These are phyloP conservation scores for Diphyllodes magnificus DNA, from an alignment of 2,113 vertebrate species.

Conservation along the genomic window DNA sequence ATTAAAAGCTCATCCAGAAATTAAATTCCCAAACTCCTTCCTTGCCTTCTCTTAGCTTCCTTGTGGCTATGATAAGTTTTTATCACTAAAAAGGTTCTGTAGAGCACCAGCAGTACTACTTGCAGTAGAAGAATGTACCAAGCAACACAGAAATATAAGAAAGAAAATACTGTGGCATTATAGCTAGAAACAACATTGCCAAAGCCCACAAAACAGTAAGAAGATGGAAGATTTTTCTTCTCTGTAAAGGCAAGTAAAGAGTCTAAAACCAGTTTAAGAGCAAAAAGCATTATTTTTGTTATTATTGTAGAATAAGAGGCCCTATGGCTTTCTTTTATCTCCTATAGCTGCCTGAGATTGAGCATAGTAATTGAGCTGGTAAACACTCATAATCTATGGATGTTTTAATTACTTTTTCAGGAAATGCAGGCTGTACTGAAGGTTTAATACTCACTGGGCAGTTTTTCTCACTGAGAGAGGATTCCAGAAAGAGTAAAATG, in stretches of 20 bases:
- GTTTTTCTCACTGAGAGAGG: fast-evolving
- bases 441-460: background rate
- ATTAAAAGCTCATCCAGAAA: background rate
- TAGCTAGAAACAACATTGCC: background rate
- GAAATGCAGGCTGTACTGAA: background rate
- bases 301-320: background rate
- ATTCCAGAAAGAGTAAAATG: background rate
- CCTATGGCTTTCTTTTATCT: background rate
- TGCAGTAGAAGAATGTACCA: background rate
- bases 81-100: background rate
- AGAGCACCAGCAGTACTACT: background rate
- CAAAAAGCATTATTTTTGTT: background rate
- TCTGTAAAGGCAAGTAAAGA: background rate
- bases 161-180: background rate
- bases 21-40: background rate
- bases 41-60: background rate
- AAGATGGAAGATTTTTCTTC: background rate
- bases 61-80: background rate
- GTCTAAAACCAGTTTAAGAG: background rate
- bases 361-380: background rate
- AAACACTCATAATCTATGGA: background rate
- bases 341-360: background rate
- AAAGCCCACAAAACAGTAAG: background rate
- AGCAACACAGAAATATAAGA: background rate
- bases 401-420: background rate